A percentile compares a stretch with the other conserved stretches of the same genome.
These are phyloP conservation scores for Willisornis vidua DNA, from an alignment of 2,113 vertebrate species.

Conservation along the genomic window DNA sequence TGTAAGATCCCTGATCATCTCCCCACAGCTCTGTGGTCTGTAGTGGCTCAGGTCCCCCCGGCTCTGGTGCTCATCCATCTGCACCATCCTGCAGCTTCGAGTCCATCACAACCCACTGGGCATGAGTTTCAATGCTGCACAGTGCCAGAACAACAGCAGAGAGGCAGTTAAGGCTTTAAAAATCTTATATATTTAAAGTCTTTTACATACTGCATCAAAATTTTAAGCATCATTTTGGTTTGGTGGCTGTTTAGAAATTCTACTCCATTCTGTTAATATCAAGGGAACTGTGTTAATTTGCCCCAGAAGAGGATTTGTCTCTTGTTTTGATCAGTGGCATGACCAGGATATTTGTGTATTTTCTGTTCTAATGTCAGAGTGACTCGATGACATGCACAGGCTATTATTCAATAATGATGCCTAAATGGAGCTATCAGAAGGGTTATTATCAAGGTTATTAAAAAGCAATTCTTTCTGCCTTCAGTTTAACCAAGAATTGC, in stretches of 20 bases:
- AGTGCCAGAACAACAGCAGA: background rate
- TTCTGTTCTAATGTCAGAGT: conserved; percentile 17
- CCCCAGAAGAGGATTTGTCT: background rate
- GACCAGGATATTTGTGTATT: conserved; percentile 46
- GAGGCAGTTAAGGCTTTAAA: background rate
- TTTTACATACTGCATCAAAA: background rate
- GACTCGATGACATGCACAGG: conserved; percentile 24
- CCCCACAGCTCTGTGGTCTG: background rate
- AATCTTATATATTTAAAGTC: accelerated
- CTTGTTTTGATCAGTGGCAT: conserved; percentile 24
- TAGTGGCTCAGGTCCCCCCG: background rate
- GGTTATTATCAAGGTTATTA: conserved; percentile 68
- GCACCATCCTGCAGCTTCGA: background rate
- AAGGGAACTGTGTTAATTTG: background rate
- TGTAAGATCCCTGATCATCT: background rate
- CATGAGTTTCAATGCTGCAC: accelerated
- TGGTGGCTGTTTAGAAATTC: background rate
- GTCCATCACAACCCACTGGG: background rate
- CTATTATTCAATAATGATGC: conserved; percentile 46
- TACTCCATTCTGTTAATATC: background rate
- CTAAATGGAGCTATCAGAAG: conserved; percentile 59
- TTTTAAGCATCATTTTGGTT: background rate
- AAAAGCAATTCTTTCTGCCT: conserved; percentile 57
- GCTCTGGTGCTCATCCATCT: background rate
- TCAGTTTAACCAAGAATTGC: conserved; percentile 46